phyloP scores from a whole-genome alignment of 2,113 vertebrate species.

The Eidolon helvum region DNA sequence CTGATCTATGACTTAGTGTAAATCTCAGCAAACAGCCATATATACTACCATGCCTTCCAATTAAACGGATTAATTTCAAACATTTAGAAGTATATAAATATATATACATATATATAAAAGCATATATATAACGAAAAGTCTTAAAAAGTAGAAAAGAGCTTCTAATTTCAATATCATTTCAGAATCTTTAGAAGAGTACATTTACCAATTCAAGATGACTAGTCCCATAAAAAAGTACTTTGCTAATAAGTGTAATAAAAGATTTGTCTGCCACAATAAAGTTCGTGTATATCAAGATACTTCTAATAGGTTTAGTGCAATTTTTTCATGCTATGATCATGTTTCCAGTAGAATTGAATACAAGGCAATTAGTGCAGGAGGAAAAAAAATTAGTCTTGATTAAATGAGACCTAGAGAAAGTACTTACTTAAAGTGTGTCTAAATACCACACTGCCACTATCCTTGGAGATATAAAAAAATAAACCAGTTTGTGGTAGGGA shows the following conservation, averaged over 20 bases:
- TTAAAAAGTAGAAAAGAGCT: background rate
- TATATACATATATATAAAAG: too few relatives aligned
- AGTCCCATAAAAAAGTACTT: background rate
- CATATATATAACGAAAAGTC: background rate
- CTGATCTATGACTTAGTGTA: background rate
- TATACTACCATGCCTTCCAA: background rate
- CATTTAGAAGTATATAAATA: background rate
- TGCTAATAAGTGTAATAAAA: background rate
- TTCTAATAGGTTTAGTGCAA: background rate
- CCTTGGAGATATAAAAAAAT: background rate
- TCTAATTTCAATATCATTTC: background rate
- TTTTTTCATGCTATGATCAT: background rate
- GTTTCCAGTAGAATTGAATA: background rate
- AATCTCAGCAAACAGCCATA: background rate
- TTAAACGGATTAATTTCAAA: background rate
- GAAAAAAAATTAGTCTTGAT: background rate
- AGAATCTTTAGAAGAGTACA: background rate
- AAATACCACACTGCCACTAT: background rate
- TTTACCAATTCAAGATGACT: background rate
- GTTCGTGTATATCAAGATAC: background rate
- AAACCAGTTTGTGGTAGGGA: background rate
- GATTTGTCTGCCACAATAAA: background rate
- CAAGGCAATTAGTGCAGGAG: background rate
- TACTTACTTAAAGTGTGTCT: background rate
- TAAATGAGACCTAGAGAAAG: background rate